Conservation (phyloP, 2,888 invertebrate species). For the Stenotaenia linearis region DNA sequence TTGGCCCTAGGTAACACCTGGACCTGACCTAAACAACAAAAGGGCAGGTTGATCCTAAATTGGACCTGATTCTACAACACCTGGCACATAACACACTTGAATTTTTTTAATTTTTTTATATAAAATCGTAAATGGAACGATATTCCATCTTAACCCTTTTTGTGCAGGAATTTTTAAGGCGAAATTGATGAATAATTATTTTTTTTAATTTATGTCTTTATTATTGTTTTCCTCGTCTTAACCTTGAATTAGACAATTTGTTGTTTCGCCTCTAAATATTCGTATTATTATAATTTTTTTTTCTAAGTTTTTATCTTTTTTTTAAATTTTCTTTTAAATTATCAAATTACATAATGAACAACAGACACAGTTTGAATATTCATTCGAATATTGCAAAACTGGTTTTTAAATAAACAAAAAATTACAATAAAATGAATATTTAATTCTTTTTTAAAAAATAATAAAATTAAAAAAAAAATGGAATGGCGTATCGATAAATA, state of each 20-base stretch:
- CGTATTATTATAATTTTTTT: neutral
- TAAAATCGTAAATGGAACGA: neutral
- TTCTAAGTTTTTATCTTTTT: neutral
- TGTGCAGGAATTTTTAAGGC: neutral
- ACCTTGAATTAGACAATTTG: neutral
- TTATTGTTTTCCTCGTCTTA: neutral
- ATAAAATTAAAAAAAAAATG: neutral
- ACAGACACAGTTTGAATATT: slow-evolving; percentile 4
- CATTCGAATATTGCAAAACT: neutral
- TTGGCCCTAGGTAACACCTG: slow-evolving; percentile 9
- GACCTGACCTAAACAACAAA: slow-evolving; percentile 9
- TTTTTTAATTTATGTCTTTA: neutral
- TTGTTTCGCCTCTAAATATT: neutral
- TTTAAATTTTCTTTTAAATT: too few relatives aligned
- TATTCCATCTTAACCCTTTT: neutral
- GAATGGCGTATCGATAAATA: neutral
- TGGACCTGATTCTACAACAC: slow-evolving; percentile 4
- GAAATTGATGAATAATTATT: neutral
- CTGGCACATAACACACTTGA: slow-evolving; percentile 4
- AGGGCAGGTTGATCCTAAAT: slow-evolving; percentile 9
- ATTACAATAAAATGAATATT: neutral
- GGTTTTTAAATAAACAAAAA: neutral
- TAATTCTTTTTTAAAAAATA: neutral
- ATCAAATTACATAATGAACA: neutral
- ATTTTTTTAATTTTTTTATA: neutral